These are phyloP conservation scores for Tipula lateralis DNA, from an alignment of 2,888 invertebrate species.

Conservation along the genomic window DNA sequence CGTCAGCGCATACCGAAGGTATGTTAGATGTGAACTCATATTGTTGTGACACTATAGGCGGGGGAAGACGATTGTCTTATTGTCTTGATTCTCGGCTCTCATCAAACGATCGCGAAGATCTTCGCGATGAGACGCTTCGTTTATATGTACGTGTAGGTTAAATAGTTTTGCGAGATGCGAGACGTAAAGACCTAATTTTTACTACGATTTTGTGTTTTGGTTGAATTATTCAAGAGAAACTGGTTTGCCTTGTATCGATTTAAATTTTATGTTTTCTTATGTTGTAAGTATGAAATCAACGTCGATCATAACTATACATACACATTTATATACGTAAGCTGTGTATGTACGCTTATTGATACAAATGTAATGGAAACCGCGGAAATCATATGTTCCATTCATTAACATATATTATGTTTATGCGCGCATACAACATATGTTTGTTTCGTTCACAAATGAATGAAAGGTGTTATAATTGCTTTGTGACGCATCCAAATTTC, in stretches of 20 bases:
- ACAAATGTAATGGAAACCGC: not conserved
- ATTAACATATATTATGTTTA: not conserved
- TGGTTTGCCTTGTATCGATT: conserved; percentile 11
- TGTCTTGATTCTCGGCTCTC: not conserved
- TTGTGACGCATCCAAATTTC: not conserved
- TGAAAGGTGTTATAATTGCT: not conserved
- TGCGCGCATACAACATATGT: too few relatives aligned
- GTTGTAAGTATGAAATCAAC: not conserved
- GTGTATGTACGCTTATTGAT: not conserved
- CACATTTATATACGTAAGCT: too few relatives aligned
- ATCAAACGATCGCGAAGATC: not conserved
- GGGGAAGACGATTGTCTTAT: not conserved
- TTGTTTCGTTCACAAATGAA: not conserved
- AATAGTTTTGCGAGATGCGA: not conserved
- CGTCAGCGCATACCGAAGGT: not conserved
- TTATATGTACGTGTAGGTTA: not conserved
- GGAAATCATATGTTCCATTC: not conserved
- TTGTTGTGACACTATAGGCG: not conserved
- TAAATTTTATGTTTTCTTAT: not conserved
- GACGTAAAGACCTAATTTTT: not conserved
- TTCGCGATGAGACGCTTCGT: not conserved
- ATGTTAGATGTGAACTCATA: not conserved
- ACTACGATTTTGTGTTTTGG: not conserved
- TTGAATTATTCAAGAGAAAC: conserved; percentile 6
- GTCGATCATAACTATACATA: not conserved